Evolutionary conservation across 1,140 invertebrate genomes (phyloP), one percentile per base, ranked within the genome.

Genomic region (Zaprionus inermis): DNA sequence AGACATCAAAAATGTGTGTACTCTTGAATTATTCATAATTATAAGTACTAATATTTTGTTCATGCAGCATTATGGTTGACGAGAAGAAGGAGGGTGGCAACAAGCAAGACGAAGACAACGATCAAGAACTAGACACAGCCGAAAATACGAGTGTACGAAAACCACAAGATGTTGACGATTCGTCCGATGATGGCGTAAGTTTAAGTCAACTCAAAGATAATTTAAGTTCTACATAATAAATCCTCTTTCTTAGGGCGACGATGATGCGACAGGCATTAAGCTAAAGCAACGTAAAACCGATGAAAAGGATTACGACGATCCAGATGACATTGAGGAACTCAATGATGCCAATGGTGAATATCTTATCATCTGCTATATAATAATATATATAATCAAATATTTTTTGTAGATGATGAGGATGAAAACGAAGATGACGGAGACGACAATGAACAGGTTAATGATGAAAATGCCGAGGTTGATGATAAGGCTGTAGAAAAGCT

Each of bases 301-400:
- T 73, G 94, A 95, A 60, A 94, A 95, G 46, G 97, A 97, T 44
- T 96, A 97, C 83, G 96, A 97, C 76, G 97, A 97, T 86, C 95
- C 95, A 1, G 96, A 96, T 64, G 96, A 96, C 51, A 95, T 95
- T 18, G 96, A 97, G 38, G 91, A 93, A 44, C 81, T 92, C 4
- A 84, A 90, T 18, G 91, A 92, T 41, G 93, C 92, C 14, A 92
- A 93, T 24, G 91, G 92, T 72, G 89, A 59, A 36, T 16, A 4
- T 12, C 4, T 14, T 1, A 12, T 36, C 11, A 7, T 9, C 7
- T 16, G 10, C 36, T 60, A 11, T 80, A 24, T 18, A 18, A 64
- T 16, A 22, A 30, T 61, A 41, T n/a, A 44, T 1, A 5, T 22
- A 5, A 4, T 24, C 7, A 12, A n/a, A 14, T 16, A 30, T 3